Evolutionary conservation across 2,113 vertebrate species (phyloP), one percentile per base, ranked within the genome.

Genomic region (Chitala chitala): DNA sequence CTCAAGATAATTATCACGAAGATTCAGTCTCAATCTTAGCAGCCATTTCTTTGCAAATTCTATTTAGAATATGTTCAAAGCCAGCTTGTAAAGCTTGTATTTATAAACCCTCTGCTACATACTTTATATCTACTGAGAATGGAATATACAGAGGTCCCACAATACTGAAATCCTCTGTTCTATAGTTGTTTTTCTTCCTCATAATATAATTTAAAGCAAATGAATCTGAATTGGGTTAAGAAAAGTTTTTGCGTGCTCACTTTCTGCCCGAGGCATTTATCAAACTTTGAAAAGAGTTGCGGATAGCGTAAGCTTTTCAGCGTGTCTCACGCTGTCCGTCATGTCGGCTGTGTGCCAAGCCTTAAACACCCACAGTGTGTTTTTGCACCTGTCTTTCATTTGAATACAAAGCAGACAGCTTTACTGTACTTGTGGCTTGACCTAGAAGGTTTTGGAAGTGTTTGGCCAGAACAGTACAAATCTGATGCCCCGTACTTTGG

Each of bases 351-450:
- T 58, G 29, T 68, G 63, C 48, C 59, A 36, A 68, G 38, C 13
- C 24, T 63, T 76, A 55, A 73, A 74, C 42, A 66, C 48, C n/a
- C 68, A 7, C 46, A 73, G 36, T 56, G 38, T 29, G 59, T 68
- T 72, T 75, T 59, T 72, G 54, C 77, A 69, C 74, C 77, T 75
- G 70, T 58, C 59, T 75, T 22, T 72, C 46, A 59, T 61, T 48
- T 63, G 72, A 69, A 72, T 58, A 75, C 69, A 78, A 75, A 75
- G 63, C 56, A 65, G 73, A 66, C 24, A 66, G 70, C 44, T 76
- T 78, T 59, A 75, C 68, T 72, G 42, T 51, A 63, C 44, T 48
- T 71, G 26, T 17, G 38, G 46, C 64, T 75, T 65, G 51, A 54
- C 29, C 15, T 74, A 40, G 40, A n/a, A 33, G n/a, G 53, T 66